Conservation (phyloP, 2,113 vertebrate genomes). For the Neotoma lepida region DNA sequence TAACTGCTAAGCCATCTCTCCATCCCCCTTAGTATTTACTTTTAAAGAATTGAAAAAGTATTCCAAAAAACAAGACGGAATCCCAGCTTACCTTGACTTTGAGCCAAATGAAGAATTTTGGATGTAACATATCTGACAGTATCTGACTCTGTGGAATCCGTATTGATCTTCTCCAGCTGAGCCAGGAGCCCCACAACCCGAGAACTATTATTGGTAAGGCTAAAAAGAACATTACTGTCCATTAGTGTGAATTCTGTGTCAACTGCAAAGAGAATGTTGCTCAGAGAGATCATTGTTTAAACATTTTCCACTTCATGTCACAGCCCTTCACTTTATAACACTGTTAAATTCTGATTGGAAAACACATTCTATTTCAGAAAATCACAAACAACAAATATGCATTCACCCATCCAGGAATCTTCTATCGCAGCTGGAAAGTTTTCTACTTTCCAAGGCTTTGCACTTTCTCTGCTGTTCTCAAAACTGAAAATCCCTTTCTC, state of each 20-base stretch:
- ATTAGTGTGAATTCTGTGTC: constrained; percentile 40
- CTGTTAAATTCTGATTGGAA: constrained; percentile 39
- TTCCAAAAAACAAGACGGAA: constrained; percentile 43
- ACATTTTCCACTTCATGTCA: neutral
- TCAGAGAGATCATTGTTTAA: neutral
- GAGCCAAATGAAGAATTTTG: constrained; percentile 96
- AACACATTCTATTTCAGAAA: constrained; percentile 50
- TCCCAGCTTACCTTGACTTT: constrained; percentile 93
- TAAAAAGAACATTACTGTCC: constrained; percentile 76
- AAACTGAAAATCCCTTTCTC: neutral
- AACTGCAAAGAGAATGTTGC: neutral
- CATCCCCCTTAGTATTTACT: neutral
- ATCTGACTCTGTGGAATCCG: constrained; percentile 88
- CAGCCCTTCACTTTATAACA: neutral
- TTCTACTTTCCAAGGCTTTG: neutral
- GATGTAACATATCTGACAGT: constrained; percentile 91
- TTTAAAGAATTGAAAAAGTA: constrained; percentile 21
- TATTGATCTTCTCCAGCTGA: constrained; percentile 94
- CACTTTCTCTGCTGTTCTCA: neutral
- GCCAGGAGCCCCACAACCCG: constrained; percentile 90
- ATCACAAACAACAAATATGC: neutral
- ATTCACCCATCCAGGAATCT: neutral
- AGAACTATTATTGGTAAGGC: constrained; percentile 91
- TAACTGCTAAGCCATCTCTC: no score
- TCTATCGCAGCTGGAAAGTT: neutral